These are phyloP conservation scores for Drosophila multiciliata DNA, from an alignment of 2,888 invertebrate species.

Conservation along the genomic window DNA sequence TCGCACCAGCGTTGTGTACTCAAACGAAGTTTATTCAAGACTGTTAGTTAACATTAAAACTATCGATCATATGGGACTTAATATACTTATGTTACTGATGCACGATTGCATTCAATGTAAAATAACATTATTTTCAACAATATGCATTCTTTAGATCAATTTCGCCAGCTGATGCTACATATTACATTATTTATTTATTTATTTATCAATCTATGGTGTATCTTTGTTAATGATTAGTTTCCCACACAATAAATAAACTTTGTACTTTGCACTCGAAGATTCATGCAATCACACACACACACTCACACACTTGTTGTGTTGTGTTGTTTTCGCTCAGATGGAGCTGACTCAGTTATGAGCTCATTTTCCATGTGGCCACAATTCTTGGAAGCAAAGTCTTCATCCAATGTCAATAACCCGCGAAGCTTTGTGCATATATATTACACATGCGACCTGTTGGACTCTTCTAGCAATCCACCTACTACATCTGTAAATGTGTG, in stretches of 20 bases:
- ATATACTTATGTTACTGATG: too few species aligned
- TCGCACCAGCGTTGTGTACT: too few species aligned
- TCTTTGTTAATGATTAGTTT: neutral
- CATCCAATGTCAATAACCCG: constrained; percentile 65
- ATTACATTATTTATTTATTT: accelerated
- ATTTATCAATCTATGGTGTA: neutral
- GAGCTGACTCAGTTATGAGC: constrained; percentile 50
- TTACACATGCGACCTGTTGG: constrained; percentile 65
- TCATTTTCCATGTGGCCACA: constrained; percentile 41
- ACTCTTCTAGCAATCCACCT: constrained; percentile 18
- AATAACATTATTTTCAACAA: too few species aligned
- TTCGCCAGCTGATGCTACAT: neutral
- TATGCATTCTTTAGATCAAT: too few species aligned
- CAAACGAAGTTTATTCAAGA: too few species aligned
- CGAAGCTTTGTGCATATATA: constrained; percentile 10
- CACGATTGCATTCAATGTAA: too few species aligned
- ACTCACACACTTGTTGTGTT: neutral
- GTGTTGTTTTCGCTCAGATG: neutral
- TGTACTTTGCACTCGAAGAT: constrained; percentile 1
- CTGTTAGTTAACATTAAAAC: too few species aligned
- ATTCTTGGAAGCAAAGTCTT: constrained; percentile 52
- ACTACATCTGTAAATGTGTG: constrained; percentile 11
- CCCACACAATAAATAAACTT: neutral
- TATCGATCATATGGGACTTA: too few species aligned
- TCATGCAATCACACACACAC: neutral